Evolutionary conservation across 2,888 invertebrate species (phyloP), one percentile per base, ranked within the genome.

Genomic region (Theretra japonica): DNA sequence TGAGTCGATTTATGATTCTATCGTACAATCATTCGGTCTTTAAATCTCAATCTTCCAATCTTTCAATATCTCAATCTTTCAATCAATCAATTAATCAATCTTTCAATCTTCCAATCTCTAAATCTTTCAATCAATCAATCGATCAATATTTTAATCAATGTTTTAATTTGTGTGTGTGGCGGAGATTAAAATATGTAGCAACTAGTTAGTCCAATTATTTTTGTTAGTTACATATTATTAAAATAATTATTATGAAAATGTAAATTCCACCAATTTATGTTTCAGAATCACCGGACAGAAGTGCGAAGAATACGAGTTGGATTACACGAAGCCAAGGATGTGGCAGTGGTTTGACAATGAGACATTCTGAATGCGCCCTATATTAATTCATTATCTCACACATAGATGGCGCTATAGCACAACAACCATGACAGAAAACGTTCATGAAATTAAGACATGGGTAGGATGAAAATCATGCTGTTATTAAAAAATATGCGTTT

Each of bases 311-410:
- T 96, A 96, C 75, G 91, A 95, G 72, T 79, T 95, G 74, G 94
- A 96, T 76, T 86, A 89, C 79, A 87, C 89, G 0, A 90, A 92
- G 75, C 88, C 91, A 0, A 92, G 91, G 78, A 94, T 91, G 85
- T 95, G 95, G 93, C 95, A 96, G 81, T 96, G 96, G 96, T 95
- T 96, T 74, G 95, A 96, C 79, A 96, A 91, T 76, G 95, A 95
- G 74, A 93, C 92, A 11, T 95, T 93, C 80, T 95, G 83, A 90
- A n/a, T 11, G 15, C 59, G 1, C 15, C 41, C 15, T 8, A 33
- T 11, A 7, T 57, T 53, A 62, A 11, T 33, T 68, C 5, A 21
- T 33, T 25, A 6, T 21, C 4, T 59, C 7, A 72, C 1, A 25
- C 28, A 68, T 57, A 68, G 71, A 71, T 68, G 69, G 68, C 69